phyloP scores from a whole-genome alignment of 1,140 invertebrate species.

The Leptinotarsa lineolata region DNA sequence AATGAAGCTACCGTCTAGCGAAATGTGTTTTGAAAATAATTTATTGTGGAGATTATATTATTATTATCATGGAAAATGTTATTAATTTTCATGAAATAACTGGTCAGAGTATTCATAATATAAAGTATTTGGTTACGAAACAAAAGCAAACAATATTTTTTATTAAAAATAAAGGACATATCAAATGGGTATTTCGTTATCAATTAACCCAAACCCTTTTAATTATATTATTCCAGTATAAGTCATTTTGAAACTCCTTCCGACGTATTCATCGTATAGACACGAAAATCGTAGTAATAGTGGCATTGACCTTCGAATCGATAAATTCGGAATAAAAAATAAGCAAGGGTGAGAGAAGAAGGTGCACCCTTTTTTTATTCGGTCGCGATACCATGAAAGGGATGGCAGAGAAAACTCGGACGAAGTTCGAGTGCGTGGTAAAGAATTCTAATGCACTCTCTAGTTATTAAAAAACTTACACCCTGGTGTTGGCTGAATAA shows the following conservation, averaged over 20 bases:
- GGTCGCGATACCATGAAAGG: conserved; percentile 16
- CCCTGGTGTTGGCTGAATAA: neutral
- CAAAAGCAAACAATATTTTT: too few relatives aligned
- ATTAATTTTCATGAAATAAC: too few relatives aligned
- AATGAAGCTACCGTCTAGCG: too few relatives aligned
- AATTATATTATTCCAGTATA: neutral
- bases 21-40: too few relatives aligned
- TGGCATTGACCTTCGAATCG: conserved; percentile 30
- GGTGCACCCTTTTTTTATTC: conserved; percentile 29
- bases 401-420: conserved; percentile 14
- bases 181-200: too few relatives aligned
- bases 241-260: conserved; percentile 1
- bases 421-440: neutral
- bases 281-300: conserved; percentile 25
- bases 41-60: too few relatives aligned
- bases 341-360: conserved; percentile 21
- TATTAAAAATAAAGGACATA: too few relatives aligned
- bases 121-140: too few relatives aligned
- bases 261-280: conserved; percentile 19
- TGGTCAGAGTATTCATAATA: too few relatives aligned
- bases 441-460: conserved; percentile 10
- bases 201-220: neutral
- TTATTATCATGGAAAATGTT: too few relatives aligned
- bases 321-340: conserved; percentile 24
- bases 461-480: neutral